Base-by-base conservation (phyloP, 1,140 invertebrate genomes). In the Pseudomyrmex cubaensis region DNA sequence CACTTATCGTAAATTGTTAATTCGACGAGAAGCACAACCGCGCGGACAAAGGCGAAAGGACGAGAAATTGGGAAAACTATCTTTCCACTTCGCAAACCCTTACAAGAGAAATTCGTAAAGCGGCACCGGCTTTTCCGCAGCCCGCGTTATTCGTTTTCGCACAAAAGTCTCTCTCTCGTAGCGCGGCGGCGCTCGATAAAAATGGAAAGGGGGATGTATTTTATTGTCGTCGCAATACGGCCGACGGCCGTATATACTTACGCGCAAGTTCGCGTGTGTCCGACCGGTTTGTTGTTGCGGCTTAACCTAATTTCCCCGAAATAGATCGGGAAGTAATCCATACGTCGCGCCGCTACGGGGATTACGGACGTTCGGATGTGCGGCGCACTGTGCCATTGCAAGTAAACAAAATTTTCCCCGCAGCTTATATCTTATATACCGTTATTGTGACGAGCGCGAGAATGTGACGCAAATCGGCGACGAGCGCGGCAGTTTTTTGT, bases 261-360 rank as follows among this genome's bases (percentile, higher is more conserved):
- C 13, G 20, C 0, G 9, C 25, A 77, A 46, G 15, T 46, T 25
- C 46, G 10, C 5, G 48, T 48, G 44, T 64, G 50, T 25, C 15
- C 12, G 15, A n/a, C 5, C 25, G 59, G 52, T 48, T 69, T 35
- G 25, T 69, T 35, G 54, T 25, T 70, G 52, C 44, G 44, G 76
- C 35, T 78, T 70, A 70, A 57, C 9, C 44, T 25, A 70, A 78
- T 78, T 70, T 78, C 0, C 20, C 20, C 54, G 48, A 70, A 78
- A 59, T 59, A 70, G 76, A 78, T 57, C 75, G 17, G 13, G 13
- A 67, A 67, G 64, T 59, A 78, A 78, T 78, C 44, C 54, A 57
- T 78, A 59, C 20, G 48, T 59, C 48, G 20, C 46, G 20, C 13
- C 52, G 69, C 10, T 22, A 46, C 46, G 25, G 44, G 54, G 76